Conservation (phyloP, 2,113 vertebrate species). For the Irena cyanogastra region DNA sequence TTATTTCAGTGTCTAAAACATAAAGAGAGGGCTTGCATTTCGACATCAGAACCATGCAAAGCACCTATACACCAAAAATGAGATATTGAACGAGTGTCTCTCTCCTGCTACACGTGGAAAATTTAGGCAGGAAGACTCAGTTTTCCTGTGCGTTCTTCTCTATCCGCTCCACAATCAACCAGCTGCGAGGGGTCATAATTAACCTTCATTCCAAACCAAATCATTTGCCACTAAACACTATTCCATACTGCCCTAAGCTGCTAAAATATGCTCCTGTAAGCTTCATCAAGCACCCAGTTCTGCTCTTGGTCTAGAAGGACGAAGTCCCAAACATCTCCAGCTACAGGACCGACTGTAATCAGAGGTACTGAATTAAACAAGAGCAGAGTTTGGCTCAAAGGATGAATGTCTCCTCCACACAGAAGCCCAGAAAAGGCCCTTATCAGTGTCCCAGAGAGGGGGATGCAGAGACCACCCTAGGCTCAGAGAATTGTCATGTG, state of each 20-base stretch:
- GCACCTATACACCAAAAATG: slow-evolving; percentile 13
- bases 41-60: slow-evolving; percentile 38
- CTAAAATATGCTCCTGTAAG: slow-evolving; percentile 2
- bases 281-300: not conserved
- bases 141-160: not conserved
- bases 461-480: not conserved
- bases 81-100: not conserved
- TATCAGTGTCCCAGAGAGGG: not conserved
- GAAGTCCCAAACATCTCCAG: not conserved
- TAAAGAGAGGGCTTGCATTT: slow-evolving; percentile 44
- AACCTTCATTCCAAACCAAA: slow-evolving; percentile 11
- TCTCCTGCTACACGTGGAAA: slow-evolving; percentile 35
- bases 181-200: not conserved
- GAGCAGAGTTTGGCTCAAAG: slow-evolving; percentile 39
- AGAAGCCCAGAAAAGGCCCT: not conserved
- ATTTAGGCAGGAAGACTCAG: slow-evolving; percentile 23
- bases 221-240: not conserved
- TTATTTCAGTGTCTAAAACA: slow-evolving; percentile 68
- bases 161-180: not conserved
- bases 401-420: not conserved
- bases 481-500: slow-evolving; percentile 8
- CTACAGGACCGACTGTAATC: not conserved
- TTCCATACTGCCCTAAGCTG: not conserved
- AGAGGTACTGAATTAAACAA: slow-evolving; percentile 7
- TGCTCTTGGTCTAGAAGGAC: not conserved